Evolutionary conservation across 2,113 vertebrate species (phyloP).

Genomic region (Cyrtonyx montezumae): DNA sequence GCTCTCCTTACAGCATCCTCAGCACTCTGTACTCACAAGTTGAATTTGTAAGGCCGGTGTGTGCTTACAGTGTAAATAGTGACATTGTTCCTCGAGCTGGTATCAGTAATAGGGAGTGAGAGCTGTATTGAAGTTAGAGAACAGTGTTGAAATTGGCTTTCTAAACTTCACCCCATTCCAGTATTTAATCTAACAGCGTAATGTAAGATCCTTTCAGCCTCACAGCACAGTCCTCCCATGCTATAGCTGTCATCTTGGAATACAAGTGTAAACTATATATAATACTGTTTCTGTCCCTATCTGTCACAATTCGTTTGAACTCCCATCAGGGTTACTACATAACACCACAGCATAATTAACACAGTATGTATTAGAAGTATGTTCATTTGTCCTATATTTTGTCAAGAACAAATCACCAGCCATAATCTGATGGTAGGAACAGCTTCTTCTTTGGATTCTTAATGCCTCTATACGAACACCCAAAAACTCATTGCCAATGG

Average conservation of each 20-base stretch:
- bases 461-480: neutral
- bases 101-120: neutral
- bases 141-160: neutral
- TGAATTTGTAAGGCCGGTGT: neutral
- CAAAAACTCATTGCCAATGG: neutral
- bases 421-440: neutral
- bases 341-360: slow-evolving; percentile 26
- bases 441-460: slow-evolving; percentile 18
- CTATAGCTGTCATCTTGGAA: neutral
- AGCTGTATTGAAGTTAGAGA: neutral
- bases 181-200: neutral
- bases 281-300: neutral
- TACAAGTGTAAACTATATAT: neutral
- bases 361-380: slow-evolving; percentile 31
- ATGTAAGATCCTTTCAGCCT: neutral
- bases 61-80: neutral
- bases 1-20: neutral
- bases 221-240: neutral
- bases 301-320: neutral
- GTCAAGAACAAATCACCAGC: neutral
- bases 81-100: neutral
- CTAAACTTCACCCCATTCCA: neutral
- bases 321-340: neutral
- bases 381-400: slow-evolving; percentile 35
- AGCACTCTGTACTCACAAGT: neutral